These are phyloP conservation scores for Diplodus sargus DNA, from an alignment of 2,797 vertebrate species.

Conservation along the genomic window DNA sequence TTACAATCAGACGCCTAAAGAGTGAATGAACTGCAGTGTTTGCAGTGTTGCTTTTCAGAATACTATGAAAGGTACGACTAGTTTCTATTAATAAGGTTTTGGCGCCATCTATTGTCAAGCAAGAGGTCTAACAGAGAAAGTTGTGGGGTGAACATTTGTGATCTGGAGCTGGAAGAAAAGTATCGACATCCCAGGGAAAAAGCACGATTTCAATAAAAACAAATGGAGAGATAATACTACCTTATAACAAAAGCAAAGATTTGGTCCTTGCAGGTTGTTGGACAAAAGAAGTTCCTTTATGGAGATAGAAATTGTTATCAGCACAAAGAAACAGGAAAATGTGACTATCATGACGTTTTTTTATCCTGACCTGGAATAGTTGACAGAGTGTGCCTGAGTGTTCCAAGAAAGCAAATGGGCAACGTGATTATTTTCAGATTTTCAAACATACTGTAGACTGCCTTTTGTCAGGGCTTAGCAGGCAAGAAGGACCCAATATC, in stretches of 20 bases:
- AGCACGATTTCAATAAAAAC: not conserved
- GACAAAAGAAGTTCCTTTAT: not conserved
- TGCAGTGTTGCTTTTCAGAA: not conserved
- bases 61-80: not conserved
- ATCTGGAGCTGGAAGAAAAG: not conserved
- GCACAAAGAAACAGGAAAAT: not conserved
- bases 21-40: not conserved
- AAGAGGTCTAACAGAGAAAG: not conserved
- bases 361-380: not conserved
- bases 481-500: not conserved
- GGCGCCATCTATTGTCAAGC: slow-evolving; percentile 30
- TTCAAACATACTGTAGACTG: not conserved
- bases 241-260: not conserved
- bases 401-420: not conserved
- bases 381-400: not conserved
- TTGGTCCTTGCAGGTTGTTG: not conserved
- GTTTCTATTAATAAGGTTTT: not conserved
- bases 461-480: not conserved
- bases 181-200: not conserved
- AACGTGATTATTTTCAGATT: not conserved
- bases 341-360: not conserved
- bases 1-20: not conserved
- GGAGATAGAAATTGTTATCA: not conserved
- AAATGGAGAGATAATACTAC: not conserved
- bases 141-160: not conserved